These are phyloP conservation scores for Anisognathus igniventris DNA, from an alignment of 2,797 vertebrate species.

Conservation along the genomic window DNA sequence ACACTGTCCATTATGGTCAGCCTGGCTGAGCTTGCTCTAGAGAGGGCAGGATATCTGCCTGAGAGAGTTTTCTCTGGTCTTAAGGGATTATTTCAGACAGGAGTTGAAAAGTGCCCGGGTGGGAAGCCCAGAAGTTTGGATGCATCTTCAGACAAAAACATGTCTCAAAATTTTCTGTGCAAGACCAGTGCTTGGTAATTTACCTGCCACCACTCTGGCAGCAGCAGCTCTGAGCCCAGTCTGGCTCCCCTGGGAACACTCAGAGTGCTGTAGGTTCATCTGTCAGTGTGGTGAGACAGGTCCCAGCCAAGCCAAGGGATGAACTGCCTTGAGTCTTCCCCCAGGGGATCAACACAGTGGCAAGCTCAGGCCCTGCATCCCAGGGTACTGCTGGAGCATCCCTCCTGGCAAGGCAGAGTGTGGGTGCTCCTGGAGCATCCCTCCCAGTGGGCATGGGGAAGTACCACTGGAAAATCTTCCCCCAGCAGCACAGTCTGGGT, in stretches of 20 bases:
- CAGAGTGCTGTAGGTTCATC: not conserved
- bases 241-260: not conserved
- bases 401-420: not conserved
- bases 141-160: not conserved
- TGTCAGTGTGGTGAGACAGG: not conserved
- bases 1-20: not conserved
- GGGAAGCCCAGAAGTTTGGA: not conserved
- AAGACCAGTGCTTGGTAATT: fast-evolving
- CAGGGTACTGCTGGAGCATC: not conserved
- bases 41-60: not conserved
- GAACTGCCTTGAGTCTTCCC: fast-evolving
- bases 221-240: not conserved
- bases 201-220: not conserved
- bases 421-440: not conserved
- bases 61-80: not conserved
- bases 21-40: not conserved
- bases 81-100: not conserved
- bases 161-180: not conserved
- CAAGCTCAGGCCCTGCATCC: not conserved
- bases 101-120: not conserved
- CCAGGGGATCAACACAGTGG: not conserved
- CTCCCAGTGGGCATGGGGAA: too few species aligned
- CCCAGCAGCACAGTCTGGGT: not conserved
- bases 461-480: not conserved
- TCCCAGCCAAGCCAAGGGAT: not conserved